Percentiles rank a stretch among this genome's conserved stretches.
phyloP scores from a whole-genome alignment of 2,888 invertebrate genomes.

The Phasia obesa region DNA sequence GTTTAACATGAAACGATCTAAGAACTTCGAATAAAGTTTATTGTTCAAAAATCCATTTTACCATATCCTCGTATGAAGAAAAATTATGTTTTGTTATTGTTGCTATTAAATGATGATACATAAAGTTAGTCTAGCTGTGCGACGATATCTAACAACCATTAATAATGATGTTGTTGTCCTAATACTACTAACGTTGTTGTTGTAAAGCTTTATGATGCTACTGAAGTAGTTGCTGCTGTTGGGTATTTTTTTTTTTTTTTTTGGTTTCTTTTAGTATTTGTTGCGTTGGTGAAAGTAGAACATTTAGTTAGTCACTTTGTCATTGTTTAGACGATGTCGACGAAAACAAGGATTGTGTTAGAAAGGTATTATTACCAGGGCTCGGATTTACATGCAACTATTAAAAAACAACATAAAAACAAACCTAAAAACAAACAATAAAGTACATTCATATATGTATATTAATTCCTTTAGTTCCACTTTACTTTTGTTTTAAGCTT shows the following conservation, averaged over 20 bases:
- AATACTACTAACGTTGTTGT: slow-evolving; percentile 9
- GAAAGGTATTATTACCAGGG: not conserved
- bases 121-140: slow-evolving; percentile 12
- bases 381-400: no score
- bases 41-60: not conserved
- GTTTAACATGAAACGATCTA: no score
- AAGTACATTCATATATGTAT: no score
- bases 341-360: not conserved
- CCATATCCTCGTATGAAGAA: not conserved
- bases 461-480: no score
- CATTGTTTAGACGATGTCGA: not conserved
- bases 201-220: slow-evolving; percentile 13
- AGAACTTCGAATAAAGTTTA: no score
- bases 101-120: not conserved
- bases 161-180: slow-evolving; percentile 47
- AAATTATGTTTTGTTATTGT: slow-evolving; percentile 2
- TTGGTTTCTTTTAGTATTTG: slow-evolving; percentile 33
- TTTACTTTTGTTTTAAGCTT: no score
- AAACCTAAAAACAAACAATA: no score
- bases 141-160: slow-evolving; percentile 50
- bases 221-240: slow-evolving; percentile 8
- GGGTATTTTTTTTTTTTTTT: not conserved
- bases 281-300: slow-evolving; percentile 68
- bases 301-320: slow-evolving; percentile 31
- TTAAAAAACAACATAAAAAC: no score